Percentiles rank a stretch among this genome's conserved stretches.
These are phyloP conservation scores for Oncorhynchus clarkii DNA, from an alignment of 2,113 vertebrate species.

Conservation along the genomic window DNA sequence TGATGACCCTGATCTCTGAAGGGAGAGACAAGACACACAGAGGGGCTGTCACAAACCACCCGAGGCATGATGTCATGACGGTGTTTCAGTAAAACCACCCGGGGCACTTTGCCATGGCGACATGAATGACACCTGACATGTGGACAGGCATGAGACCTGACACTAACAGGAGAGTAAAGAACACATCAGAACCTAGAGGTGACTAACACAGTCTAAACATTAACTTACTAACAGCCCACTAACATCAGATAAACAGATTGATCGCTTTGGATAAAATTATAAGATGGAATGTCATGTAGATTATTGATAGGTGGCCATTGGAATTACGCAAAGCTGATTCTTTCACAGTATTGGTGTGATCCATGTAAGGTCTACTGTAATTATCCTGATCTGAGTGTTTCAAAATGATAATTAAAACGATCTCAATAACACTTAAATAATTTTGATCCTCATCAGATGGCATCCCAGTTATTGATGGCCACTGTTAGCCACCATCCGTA, in stretches of 20 bases:
- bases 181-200: neutral
- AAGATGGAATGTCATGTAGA: no score
- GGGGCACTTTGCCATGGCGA: slow-evolving; percentile 24
- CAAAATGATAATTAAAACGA: slow-evolving; percentile 30
- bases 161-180: neutral
- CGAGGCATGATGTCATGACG: neutral
- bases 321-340: neutral
- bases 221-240: neutral
- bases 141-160: slow-evolving; percentile 2
- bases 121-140: slow-evolving; percentile 60
- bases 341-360: slow-evolving; percentile 34
- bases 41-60: neutral
- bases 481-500: slow-evolving; percentile 61
- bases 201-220: neutral
- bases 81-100: neutral
- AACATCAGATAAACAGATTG: neutral
- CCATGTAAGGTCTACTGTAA: slow-evolving; percentile 49
- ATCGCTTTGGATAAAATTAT: no score
- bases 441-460: slow-evolving; percentile 52
- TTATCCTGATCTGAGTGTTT: slow-evolving; percentile 18
- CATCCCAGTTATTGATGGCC: slow-evolving; percentile 64
- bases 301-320: slow-evolving; percentile 10
- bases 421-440: slow-evolving; percentile 28
- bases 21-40: neutral
- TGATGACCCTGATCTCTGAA: neutral